Conservation (phyloP, 2,797 vertebrate genomes). For the Chaetodon trifasciatus region DNA sequence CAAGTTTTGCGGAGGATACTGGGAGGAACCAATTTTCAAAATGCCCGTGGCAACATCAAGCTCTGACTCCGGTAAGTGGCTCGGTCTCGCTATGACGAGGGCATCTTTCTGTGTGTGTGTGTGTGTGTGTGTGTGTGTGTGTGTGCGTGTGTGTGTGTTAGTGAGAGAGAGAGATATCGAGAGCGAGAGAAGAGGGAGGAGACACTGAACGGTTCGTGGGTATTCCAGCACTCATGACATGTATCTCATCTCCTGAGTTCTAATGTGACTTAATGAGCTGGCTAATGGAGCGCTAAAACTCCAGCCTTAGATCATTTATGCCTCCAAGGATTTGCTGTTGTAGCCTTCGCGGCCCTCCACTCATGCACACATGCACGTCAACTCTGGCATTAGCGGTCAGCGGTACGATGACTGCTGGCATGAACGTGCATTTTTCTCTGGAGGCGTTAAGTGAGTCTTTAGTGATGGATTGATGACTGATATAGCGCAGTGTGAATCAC, state of each 20-base stretch:
- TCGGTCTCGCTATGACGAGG: constrained; percentile 25
- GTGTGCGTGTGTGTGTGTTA: constrained; percentile 7
- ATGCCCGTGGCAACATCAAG: constrained; percentile 93
- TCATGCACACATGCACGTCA: constrained; percentile 7
- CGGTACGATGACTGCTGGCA: background rate
- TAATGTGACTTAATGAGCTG: constrained; percentile 81
- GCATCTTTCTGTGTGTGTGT: constrained; percentile 11
- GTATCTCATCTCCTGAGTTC: constrained; percentile 68
- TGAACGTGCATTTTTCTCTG: background rate
- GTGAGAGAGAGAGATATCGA: constrained; percentile 18
- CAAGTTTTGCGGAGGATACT: constrained; percentile 65
- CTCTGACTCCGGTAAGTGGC: constrained; percentile 88
- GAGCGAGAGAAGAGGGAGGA: constrained; percentile 38
- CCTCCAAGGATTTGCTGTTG: constrained; percentile 57
- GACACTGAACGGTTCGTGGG: constrained; percentile 52
- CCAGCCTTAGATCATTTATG: constrained; percentile 67
- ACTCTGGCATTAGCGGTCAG: constrained; percentile 16
- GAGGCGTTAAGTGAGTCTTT: background rate
- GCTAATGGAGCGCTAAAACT: constrained; percentile 71
- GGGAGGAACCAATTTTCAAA: constrained; percentile 70
- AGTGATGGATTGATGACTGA: background rate
- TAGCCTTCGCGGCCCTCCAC: constrained; percentile 19
- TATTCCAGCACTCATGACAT: constrained; percentile 57
- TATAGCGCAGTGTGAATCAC: background rate
- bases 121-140: constrained; percentile 21